Conservation (phyloP, 2,113 vertebrate species). For the Neolamprologus brichardi region DNA sequence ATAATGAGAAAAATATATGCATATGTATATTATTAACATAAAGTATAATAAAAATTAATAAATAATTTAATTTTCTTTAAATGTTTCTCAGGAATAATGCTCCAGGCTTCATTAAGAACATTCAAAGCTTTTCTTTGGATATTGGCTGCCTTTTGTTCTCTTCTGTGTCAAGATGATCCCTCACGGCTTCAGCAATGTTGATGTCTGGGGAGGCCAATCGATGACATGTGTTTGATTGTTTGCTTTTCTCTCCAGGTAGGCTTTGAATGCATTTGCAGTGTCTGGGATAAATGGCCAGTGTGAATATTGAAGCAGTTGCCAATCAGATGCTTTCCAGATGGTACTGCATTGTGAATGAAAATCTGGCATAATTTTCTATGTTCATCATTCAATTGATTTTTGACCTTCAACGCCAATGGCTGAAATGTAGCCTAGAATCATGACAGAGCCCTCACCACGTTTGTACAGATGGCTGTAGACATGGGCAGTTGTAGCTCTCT, state of each 20-base stretch:
- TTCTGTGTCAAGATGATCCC: background rate
- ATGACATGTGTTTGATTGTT: background rate
- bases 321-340: background rate
- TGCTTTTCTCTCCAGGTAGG: background rate
- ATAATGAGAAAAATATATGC: background rate
- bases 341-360: background rate
- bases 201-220: background rate
- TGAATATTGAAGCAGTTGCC: background rate
- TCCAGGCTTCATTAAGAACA: background rate
- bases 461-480: background rate
- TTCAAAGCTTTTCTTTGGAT: background rate
- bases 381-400: background rate
- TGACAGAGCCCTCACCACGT: background rate
- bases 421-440: background rate
- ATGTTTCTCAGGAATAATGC: background rate
- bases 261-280: background rate
- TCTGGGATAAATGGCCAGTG: background rate
- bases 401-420: background rate
- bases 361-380: background rate
- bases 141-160: background rate
- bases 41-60: background rate
- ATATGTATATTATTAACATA: background rate
- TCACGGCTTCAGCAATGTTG: background rate
- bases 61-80: background rate
- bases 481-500: background rate